Conservation (phyloP, 1,140 invertebrate genomes). For the Galleria mellonella region DNA sequence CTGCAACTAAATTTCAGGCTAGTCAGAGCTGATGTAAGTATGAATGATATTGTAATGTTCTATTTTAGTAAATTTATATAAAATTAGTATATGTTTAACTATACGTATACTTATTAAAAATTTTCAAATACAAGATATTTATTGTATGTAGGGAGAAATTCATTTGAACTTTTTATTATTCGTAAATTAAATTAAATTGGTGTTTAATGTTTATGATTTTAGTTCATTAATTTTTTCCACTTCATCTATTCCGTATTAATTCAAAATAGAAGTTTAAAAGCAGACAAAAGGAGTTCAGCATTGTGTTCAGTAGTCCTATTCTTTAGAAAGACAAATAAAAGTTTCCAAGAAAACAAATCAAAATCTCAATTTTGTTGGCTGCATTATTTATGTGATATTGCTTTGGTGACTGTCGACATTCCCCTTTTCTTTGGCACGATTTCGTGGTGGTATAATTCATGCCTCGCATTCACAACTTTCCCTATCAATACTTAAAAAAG, state of each 20-base stretch:
- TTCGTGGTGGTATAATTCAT: slow-evolving; percentile 38
- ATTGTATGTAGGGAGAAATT: no score
- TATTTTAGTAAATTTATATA: no score
- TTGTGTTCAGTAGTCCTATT: slow-evolving; percentile 41
- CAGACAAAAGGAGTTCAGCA: slow-evolving; percentile 17
- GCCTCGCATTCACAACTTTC: slow-evolving; percentile 35
- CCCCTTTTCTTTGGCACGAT: slow-evolving; percentile 58
- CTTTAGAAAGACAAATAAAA: slow-evolving; percentile 57
- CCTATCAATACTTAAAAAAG: slow-evolving; percentile 27
- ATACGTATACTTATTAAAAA: no score
- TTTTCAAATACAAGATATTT: no score
- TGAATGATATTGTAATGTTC: no score
- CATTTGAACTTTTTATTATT: no score
- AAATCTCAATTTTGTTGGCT: slow-evolving; percentile 66
- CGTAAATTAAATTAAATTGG: no score
- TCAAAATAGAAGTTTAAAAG: slow-evolving; percentile 10
- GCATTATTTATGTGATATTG: slow-evolving; percentile 72
- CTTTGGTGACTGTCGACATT: slow-evolving; percentile 46
- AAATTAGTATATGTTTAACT: no score
- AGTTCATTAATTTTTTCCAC: slow-evolving; percentile 18
- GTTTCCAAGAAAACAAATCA: slow-evolving; percentile 71
- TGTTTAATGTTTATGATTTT: not conserved
- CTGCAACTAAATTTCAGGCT: no score
- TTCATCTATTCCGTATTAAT: slow-evolving; percentile 15
- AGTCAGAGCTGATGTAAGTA: no score